Evolutionary conservation across 2,113 vertebrate genomes (phyloP), one percentile per base, ranked within the genome.

Genomic region (Regulus satrapa): DNA sequence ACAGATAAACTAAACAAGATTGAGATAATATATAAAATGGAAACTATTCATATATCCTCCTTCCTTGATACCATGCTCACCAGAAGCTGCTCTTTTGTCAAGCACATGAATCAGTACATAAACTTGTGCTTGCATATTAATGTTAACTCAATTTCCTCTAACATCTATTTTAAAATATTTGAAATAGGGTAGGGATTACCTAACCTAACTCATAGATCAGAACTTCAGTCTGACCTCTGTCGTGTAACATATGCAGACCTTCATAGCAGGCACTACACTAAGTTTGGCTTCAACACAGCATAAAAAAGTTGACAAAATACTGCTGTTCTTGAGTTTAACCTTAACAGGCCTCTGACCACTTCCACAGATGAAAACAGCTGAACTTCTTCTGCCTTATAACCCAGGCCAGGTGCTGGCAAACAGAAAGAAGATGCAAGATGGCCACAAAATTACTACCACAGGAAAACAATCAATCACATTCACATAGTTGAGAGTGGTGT

Each of bases 401-500:
- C 4, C 46, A 20, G 17, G 7, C 56, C 12, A 54, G 28, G 25
- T 41, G 23, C 32, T 73, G 13, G 36, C 9, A 71, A 74, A 75
- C 28, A n/a, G 18, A 74, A 82, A 67, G 20, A 46, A 2, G 23
- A 49, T 45, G 21, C 0, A 4, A 79, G 28, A 25, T 18, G 21
- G 25, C 3, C 41, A 64, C 51, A 61, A 25, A 81, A 26, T 66
- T 69, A 16, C 25, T 72, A 21, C 12, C 34, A 55, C 6, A 46
- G 34, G 41, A 72, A 72, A 87, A 64, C 5, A 73, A 20, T 36
- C 8, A 40, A 11, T 69, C 10, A 32, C 24, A 41, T 36, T 66
- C 9, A 12, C 2, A 1, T 36, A 6, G 0, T 5, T 78, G n/a
- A 61, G n/a, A 38, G 17, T 31, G 21, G 3, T 40, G 36, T 52